Evolutionary conservation across 2,888 invertebrate genomes (phyloP).

Genomic region (Lasioglossum oenotherae): DNA sequence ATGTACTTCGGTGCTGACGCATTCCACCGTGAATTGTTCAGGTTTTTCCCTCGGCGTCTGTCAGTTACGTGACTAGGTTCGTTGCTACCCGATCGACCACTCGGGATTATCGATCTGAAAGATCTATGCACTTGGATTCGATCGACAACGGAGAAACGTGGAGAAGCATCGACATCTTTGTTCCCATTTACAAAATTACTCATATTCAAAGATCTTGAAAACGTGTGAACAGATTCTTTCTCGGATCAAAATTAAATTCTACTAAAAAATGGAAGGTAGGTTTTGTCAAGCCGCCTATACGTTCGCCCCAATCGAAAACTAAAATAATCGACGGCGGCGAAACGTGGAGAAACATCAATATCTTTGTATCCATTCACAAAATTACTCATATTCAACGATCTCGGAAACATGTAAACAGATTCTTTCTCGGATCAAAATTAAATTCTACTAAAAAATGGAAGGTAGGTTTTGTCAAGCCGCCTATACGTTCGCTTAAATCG

Average conservation of each 20-base stretch:
- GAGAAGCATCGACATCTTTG: neutral
- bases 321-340: too few species aligned
- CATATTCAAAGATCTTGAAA: too few species aligned
- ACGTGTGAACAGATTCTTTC: too few species aligned
- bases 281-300: neutral
- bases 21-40: slow-evolving; percentile 9
- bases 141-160: neutral
- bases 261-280: neutral
- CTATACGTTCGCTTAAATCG: neutral
- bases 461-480: neutral
- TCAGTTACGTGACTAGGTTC: slow-evolving; percentile 10
- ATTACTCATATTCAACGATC: too few species aligned
- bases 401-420: too few species aligned
- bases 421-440: too few species aligned
- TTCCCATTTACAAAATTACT: neutral
- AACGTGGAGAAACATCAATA: too few species aligned
- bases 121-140: neutral
- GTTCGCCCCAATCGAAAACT: neutral
- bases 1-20: neutral
- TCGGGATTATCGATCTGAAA: neutral
- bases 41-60: neutral
- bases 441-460: neutral
- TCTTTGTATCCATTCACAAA: too few species aligned
- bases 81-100: slow-evolving; percentile 7
- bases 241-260: neutral